Evolutionary conservation across 1,140 invertebrate species (phyloP), one percentile per base, ranked within the genome.

Genomic region (Nomia melanderi): DNA sequence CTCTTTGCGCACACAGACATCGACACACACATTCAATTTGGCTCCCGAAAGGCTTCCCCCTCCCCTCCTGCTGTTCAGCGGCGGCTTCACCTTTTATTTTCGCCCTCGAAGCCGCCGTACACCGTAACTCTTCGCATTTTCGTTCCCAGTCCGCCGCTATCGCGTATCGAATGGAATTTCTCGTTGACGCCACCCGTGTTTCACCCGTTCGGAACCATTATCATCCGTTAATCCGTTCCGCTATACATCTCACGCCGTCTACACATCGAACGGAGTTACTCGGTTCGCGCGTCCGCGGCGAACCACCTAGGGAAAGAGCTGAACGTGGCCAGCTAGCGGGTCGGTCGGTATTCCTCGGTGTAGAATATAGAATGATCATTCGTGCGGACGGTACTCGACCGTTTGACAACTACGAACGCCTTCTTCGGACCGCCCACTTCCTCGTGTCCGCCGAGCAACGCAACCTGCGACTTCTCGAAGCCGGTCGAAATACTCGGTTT

Each of bases 101-200:
- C 6, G 12, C 29, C 29, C 53, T 70, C 27, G 23, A 5, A 17
- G 14, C 56, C 31, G 31, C 17, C 25, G 60, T 11, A 47, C 29
- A 20, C 33, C 1, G 59, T 73, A 82, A 83, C 80, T 75, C 80
- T 75, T 56, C 12, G 63, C 57, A 78, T 82, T 83, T 83, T 71
- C 53, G 31, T 56, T 60, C 31, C 44, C 66, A 65, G 66, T 23
- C 53, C 66, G 50, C 56, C 70, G 57, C 60, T 39, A 74, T 33
- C 56, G 12, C 64, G 14, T 25, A 57, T 70, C 50, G 29, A 8
- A 62, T 1, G 20, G 63, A 8, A 8, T 70, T n/a, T 20, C 27
- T 56, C 47, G 12, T 56, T 44, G 25, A 74, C 47, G 50, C 25
- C 20, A 8, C 14, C 0, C 36, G 53, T n/a, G n/a, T 62, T 39